Base-by-base conservation (phyloP, 2,797 vertebrate species). In the Rhabdomys pumilio region DNA sequence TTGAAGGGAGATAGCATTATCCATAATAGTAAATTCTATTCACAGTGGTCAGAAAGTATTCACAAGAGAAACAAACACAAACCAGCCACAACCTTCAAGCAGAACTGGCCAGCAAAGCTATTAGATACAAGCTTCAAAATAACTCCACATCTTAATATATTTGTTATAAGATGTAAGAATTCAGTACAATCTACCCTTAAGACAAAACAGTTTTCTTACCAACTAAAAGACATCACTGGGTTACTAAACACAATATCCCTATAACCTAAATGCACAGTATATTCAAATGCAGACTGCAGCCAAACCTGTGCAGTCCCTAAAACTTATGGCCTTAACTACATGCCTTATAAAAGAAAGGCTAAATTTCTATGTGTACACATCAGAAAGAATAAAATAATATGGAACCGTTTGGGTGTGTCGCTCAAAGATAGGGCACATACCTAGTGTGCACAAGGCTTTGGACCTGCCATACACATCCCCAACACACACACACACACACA, bases 341-440 rank as follows among this genome's bases (percentile, higher is more conserved):
- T 89, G 82, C 31, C 73, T 75, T 76, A 84, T 34, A 75, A 95
- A 86, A 93, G 15, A 79, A 94, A 89, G 12, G 29, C 12, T 84
- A 7, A 73, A 34, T 9, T 67, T 47, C n/a, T 79, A 75, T 95
- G 67, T 41, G 29, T 20, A 15, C 38, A 26, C 34, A 73, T 86
- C 17, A 84, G 24, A 14, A 61, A 93, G 20, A 81, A 65, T 67
- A 69, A 97, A 93, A 92, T 0, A 90, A 8, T n/a, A 55, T 91
- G 14, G 44, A 38, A 34, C 2, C 4, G 47, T 12, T 67, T 44
- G 15, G 57, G 44, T 65, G 29, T 38, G 9, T 29, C 12, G 26
- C 7, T 82, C 77, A 44, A 44, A 55, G 24, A 50, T 1, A 55
- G 14, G 11, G 7, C n/a, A 44, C 24, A 79, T 55, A n/a, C 15